Evolutionary conservation across 2,888 invertebrate genomes (phyloP).

Genomic region (Baccha elongata): DNA sequence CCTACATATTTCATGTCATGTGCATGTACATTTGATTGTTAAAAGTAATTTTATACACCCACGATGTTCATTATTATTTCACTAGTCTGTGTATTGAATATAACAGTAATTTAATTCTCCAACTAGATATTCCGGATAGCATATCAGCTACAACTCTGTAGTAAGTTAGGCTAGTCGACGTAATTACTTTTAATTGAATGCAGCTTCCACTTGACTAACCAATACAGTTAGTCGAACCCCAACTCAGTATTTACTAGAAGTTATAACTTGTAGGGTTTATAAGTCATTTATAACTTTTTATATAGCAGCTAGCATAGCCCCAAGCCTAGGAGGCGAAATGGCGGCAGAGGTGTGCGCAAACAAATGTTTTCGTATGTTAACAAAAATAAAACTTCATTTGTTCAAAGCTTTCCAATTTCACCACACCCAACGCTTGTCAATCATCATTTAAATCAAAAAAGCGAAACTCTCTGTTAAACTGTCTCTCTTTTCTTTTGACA

Average conservation of each 20-base stretch:
- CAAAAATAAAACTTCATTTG: background rate
- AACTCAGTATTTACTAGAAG: too few species aligned
- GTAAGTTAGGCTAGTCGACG: background rate
- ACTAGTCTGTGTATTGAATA: too few species aligned
- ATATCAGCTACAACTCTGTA: background rate
- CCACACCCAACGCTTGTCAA: background rate
- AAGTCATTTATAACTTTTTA: slow-evolving; percentile 6
- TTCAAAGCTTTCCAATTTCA: slow-evolving; percentile 17
- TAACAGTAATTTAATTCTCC: background rate
- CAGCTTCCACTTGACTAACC: background rate
- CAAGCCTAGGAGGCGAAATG: background rate
- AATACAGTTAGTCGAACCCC: slow-evolving; percentile 1
- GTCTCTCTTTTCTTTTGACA: background rate
- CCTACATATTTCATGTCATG: too few species aligned
- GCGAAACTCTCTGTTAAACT: background rate
- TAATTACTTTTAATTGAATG: slow-evolving; percentile 35
- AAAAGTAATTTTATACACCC: too few species aligned
- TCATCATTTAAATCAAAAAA: too few species aligned
- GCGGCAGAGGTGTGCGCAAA: too few species aligned
- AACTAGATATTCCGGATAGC: background rate
- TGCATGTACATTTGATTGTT: too few species aligned
- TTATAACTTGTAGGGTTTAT: background rate
- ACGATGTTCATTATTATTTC: too few species aligned
- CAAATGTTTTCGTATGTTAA: background rate
- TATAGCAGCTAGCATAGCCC: background rate